Base-by-base conservation (phyloP, 2,888 invertebrate genomes). In the Conus canariensis region DNA sequence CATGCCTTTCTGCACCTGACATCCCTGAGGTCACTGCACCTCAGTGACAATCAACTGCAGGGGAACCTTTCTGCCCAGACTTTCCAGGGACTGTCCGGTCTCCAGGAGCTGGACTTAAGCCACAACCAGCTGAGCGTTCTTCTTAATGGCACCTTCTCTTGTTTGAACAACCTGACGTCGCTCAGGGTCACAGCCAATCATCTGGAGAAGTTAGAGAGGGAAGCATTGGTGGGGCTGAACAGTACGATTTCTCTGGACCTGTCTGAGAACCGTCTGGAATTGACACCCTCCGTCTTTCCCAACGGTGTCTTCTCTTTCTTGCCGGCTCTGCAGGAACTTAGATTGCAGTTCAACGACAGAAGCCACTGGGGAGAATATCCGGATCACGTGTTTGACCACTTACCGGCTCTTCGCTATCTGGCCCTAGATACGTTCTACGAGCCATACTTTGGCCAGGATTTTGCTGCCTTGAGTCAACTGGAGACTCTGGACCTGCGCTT, bases 61-160 rank as follows among this genome's bases (percentile, higher is more conserved):
- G 10, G 45, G 1, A 58, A 90, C 9, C n/a, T 8, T 16, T 82
- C 64, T 7, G 45, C 86, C 19, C 80, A 88, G 8, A 22, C 90
- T 8, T 88, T 90, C 14, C 22, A 22, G 16, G 77, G 80, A 9
- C 64, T 64, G 74, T 22, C 58, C 22, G 67, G 56, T 16, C 80
- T 58, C 12, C 25, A 88, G 0, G 25, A 58, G 1, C 45, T 91
- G 25, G 90, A 91, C 80, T 0, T 91, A 7, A 67, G 87, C 16
- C n/a, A 89, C n/a, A 91, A 91, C 56, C 87, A 60, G 22, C 60
- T 91, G 56, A 19, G 22, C 45, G 83, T 83, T 5, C 56, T 85
- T 14, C 25, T 25, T 60, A 85, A 85, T 60, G 64, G 45, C 85
- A 85, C 85, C 0, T 85, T 85, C 64, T 85, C 85, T 12, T 22